These are phyloP conservation scores for Virgularia gustaviana DNA, from an alignment of 92 coral and sea anemone species.

Conservation along the genomic window DNA sequence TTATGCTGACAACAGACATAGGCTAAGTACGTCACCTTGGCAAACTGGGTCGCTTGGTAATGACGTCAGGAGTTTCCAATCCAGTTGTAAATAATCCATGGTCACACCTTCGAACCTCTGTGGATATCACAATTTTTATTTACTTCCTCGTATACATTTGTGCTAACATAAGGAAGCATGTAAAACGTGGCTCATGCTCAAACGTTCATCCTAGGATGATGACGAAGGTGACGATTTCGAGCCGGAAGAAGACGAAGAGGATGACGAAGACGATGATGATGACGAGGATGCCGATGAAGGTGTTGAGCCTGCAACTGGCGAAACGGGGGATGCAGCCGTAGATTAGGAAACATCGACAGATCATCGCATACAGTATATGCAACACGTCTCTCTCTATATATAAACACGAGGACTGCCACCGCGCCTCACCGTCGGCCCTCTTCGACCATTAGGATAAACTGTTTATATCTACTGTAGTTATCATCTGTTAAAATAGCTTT, in stretches of 20 bases:
- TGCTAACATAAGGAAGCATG: no score
- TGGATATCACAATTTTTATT: no score
- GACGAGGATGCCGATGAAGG: slow-evolving; percentile 70
- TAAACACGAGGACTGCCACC: no score
- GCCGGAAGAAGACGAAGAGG: slow-evolving; percentile 91
- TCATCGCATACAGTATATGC: not conserved
- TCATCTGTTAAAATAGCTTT: slow-evolving; percentile 2
- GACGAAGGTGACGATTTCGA: slow-evolving; percentile 94
- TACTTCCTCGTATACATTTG: no score
- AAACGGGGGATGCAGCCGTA: slow-evolving; percentile 17
- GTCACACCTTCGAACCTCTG: no score
- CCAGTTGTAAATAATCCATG: no score
- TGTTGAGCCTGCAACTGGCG: slow-evolving; percentile 32
- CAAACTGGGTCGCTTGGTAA: no score
- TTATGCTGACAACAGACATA: no score
- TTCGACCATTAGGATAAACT: not conserved
- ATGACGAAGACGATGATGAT: slow-evolving; percentile 78
- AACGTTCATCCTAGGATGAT: slow-evolving; percentile 47
- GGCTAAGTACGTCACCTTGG: no score
- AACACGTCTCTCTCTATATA: no score
- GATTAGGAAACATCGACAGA: slow-evolving; percentile 3
- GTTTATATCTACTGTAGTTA: slow-evolving; percentile 21
- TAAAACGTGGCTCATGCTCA: not conserved
- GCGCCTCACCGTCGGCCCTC: not conserved
- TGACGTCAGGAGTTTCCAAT: no score